Percentiles rank a stretch among this genome's conserved stretches.
These are phyloP conservation scores for Arvicanthis niloticus DNA, from an alignment of 2,113 vertebrate species.

Conservation along the genomic window DNA sequence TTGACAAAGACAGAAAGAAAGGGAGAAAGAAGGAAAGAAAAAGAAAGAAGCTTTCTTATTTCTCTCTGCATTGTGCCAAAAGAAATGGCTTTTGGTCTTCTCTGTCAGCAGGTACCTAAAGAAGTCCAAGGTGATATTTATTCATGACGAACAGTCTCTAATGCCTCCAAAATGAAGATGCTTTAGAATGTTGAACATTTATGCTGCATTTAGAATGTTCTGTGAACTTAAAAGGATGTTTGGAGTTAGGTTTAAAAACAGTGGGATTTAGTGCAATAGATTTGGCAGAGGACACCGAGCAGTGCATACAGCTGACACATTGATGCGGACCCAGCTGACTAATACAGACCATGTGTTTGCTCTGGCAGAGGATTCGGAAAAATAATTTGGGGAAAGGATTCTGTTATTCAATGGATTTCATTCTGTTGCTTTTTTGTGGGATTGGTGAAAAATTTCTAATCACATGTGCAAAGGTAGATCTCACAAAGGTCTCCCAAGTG, in stretches of 20 bases:
- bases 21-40: no score
- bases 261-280: slow-evolving; percentile 88
- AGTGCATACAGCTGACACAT: slow-evolving; percentile 88
- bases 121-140: neutral
- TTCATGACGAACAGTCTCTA: slow-evolving; percentile 13
- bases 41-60: neutral
- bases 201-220: slow-evolving; percentile 78
- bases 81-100: neutral
- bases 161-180: slow-evolving; percentile 42
- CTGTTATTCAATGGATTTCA: slow-evolving; percentile 87
- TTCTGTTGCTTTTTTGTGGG: slow-evolving; percentile 82
- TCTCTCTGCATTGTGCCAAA: neutral
- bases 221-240: slow-evolving; percentile 87
- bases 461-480: slow-evolving; percentile 86
- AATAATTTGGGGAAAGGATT: slow-evolving; percentile 88
- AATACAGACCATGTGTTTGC: slow-evolving; percentile 89
- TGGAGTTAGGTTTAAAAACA: slow-evolving; percentile 88
- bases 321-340: slow-evolving; percentile 84
- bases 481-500: slow-evolving; percentile 79
- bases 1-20: slow-evolving; percentile 3
- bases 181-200: slow-evolving; percentile 78
- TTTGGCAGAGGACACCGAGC: slow-evolving; percentile 85
- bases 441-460: slow-evolving; percentile 77
- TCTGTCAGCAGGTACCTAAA: slow-evolving; percentile 42
- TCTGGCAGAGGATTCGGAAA: slow-evolving; percentile 91